Evolutionary conservation across 2,888 invertebrate genomes (phyloP), one percentile per base, ranked within the genome.

Genomic region (Mycalesis mineus): DNA sequence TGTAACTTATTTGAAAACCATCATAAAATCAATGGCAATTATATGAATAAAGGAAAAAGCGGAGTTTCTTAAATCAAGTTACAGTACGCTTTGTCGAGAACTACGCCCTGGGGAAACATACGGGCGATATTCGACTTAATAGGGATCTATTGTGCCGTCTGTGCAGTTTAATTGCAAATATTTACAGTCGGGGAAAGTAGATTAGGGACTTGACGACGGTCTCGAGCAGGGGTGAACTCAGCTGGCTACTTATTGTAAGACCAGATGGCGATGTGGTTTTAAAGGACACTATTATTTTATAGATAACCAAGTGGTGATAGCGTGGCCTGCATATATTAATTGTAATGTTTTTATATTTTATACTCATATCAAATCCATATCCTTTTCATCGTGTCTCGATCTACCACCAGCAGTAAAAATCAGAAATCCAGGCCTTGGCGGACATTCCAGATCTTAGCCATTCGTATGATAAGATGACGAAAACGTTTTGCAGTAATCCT

Each of bases 131-230:
- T 77, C 76, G 67, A 15, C 75, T 77, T 82, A 83, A 84, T 80
- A 75, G 78, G 73, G 71, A 77, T 75, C 77, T 80, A 82, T 82
- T 82, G 81, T 75, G 68, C 65, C 68, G 69, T 67, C 68, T 65
- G 64, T 64, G 64, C 57, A 64, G 64, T 68, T 73, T 73, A 71
- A 73, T 73, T 73, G 66, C 68, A 64, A 61, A 58, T 63, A 61
- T 57, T 59, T 61, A 47, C 47, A 61, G 55, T 58, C 37, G 29
- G 45, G 55, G 58, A 58, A 58, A 61, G 57, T 57, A 57, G 57
- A 60, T 60, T 53, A 54, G 45, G 53, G 49, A 54, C 39, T 17
- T 40, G 45, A 42, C 17, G 42, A 41, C 13, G 44, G 28, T 22
- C 36, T 44, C 36, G 28, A 37, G 44, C n/a, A 36, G 33, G 9